Evolutionary conservation across 2,113 vertebrate genomes (phyloP), one percentile per base, ranked within the genome.

Genomic region (Festucalex cinctus): DNA sequence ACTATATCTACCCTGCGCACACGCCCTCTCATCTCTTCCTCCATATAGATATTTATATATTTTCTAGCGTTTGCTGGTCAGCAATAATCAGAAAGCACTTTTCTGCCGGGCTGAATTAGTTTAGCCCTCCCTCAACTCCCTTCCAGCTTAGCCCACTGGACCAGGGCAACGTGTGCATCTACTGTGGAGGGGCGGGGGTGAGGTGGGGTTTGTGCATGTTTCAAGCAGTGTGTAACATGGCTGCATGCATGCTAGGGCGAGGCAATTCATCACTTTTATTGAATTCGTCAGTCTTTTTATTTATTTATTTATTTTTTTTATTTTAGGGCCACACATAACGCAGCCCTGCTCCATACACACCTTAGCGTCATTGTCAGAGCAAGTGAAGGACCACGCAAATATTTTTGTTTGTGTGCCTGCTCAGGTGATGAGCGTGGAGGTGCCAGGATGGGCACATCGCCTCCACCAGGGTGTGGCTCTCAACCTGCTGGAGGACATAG

Each of bases 51-150:
- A 62, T 68, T 71, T 75, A 78, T 85, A 75, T 87, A 88, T 87
- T 79, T 86, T 80, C 94, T 95, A 57, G 93, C 93, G 93, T 96
- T 96, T 98, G 96, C 95, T 97, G 96, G 97, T 98, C 96, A 98
- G 97, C 95, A 98, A 98, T 98, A 97, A 98, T 98, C 95, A 94
- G 95, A 98, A 98, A 98, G 91, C 94, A 98, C 26, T 95, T 98
- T 98, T 98, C 95, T 95, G 93, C 54, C 94, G 94, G 95, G 82
- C 78, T 81, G 88, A 96, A 98, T 98, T 98, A 98, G 95, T 88
- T 88, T 77, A 86, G 63, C 77, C 78, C 78, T 16, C 70, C 69
- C 81, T 71, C 73, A 68, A 71, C 80, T 94, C 93, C 93, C 54
- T 16, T 57, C 93, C 94, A 95, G 96, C 94, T 98, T 96, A 98